Conservation (phyloP, 2,113 vertebrate genomes). For the Todiramphus saurophagus region DNA sequence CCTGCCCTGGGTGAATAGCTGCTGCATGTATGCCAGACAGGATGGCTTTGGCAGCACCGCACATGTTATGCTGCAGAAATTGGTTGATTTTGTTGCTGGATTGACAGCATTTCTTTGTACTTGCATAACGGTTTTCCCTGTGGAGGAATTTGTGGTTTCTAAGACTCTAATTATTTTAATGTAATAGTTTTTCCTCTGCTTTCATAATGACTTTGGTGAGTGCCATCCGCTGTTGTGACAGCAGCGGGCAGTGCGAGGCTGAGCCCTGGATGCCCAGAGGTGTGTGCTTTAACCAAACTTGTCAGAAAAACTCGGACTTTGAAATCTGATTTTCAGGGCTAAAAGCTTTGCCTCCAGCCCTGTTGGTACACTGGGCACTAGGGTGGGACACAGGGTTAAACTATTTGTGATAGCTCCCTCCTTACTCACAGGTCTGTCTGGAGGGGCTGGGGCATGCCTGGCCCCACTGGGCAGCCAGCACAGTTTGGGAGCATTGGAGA, state of each 20-base stretch:
- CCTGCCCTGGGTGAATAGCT: neutral
- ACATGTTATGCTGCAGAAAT: neutral
- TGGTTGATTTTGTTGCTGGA: neutral
- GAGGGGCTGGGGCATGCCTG: neutral
- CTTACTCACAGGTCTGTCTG: neutral
- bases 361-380: neutral
- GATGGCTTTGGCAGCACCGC: neutral
- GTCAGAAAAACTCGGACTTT: neutral
- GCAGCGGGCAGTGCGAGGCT: neutral
- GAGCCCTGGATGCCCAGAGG: neutral
- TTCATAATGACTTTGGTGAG: slow-evolving; percentile 7
- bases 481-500: fast-evolving
- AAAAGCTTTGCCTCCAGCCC: neutral
- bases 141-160: slow-evolving; percentile 40
- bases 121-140: neutral
- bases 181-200: slow-evolving; percentile 25
- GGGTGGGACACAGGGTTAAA: neutral
- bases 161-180: slow-evolving; percentile 39
- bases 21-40: fast-evolving
- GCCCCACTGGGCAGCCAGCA: fast-evolving
- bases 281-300: neutral
- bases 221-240: slow-evolving; percentile 34
- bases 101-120: neutral
- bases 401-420: neutral
- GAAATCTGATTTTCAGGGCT: slow-evolving; percentile 32